phyloP scores from a whole-genome alignment of 2,113 vertebrate genomes.

The Petrocephalus zakoni region DNA sequence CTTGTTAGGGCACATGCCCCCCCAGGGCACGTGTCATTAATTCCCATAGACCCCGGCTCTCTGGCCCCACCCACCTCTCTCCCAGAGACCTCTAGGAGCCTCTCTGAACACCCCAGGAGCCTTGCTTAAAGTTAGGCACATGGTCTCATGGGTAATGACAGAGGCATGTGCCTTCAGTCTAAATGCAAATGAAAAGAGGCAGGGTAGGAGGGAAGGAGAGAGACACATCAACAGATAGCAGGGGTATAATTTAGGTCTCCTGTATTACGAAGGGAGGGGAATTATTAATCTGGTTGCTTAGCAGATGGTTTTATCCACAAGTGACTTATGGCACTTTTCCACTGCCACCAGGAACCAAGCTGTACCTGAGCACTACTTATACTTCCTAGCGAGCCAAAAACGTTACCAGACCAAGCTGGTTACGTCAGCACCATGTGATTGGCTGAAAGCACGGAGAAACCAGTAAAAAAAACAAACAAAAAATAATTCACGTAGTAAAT shows the following conservation, averaged over 20 bases:
- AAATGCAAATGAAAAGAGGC: constrained; percentile 1
- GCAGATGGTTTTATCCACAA: background rate
- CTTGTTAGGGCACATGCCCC: constrained; percentile 85
- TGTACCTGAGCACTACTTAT: background rate
- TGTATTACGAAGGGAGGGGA: background rate
- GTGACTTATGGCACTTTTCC: background rate
- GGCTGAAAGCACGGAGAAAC: background rate
- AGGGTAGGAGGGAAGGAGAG: background rate
- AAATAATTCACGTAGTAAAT: too few relatives aligned
- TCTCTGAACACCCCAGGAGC: background rate
- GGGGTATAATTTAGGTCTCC: background rate
- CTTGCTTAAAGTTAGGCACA: background rate
- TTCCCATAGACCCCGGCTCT: constrained; percentile 68
- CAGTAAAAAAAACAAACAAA: background rate
- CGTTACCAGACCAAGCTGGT: background rate
- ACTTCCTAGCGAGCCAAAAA: background rate
- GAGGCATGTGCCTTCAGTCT: background rate
- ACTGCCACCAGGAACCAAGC: background rate
- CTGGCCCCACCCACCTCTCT: constrained; percentile 54
- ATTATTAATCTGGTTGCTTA: background rate
- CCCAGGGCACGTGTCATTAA: constrained; percentile 89
- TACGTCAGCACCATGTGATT: background rate
- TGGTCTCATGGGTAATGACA: background rate
- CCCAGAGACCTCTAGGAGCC: background rate
- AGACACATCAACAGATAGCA: background rate